phyloP scores from a whole-genome alignment of 2,888 invertebrate genomes.

The Rhamphomyia laevipes region DNA sequence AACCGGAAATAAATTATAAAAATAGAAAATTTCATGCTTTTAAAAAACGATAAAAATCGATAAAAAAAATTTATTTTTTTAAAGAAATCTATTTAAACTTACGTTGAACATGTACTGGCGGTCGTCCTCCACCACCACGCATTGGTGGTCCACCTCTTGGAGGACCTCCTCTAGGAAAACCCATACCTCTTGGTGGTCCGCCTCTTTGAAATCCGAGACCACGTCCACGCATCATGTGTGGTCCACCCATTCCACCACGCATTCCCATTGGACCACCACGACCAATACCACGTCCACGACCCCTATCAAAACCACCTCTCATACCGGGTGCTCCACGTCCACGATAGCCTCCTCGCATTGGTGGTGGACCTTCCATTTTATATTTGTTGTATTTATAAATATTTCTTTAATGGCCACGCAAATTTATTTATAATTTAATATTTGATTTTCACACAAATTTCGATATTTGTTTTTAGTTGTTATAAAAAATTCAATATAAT shows the following conservation, averaged over 20 bases:
- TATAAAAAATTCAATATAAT: no score
- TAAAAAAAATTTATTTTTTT: no score
- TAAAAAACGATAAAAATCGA: neutral
- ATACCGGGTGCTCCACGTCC: conserved; percentile 30
- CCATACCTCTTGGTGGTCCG: conserved; percentile 27
- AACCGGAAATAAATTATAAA: neutral
- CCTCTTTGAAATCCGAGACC: conserved; percentile 24
- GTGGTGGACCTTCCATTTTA: conserved; percentile 21
- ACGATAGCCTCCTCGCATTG: conserved; percentile 32
- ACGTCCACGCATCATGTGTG: conserved; percentile 27
- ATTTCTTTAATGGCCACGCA: no score
- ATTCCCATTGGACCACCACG: conserved; percentile 35
- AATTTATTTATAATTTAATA: no score
- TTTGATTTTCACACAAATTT: no score
- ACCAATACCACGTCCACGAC: conserved; percentile 35
- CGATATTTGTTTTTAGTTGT: no score
- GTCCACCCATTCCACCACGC: conserved; percentile 30
- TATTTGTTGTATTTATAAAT: neutral
- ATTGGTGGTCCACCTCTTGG: conserved; percentile 13
- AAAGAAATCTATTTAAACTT: conserved; percentile 20
- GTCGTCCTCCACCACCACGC: conserved; percentile 23
- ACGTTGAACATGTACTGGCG: conserved; percentile 34
- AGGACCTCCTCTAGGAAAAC: conserved; percentile 20
- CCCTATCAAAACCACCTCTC: conserved; percentile 32
- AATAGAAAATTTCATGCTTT: neutral